Base-by-base conservation (phyloP, 2,888 invertebrate genomes). In the Agonum fuliginosum region DNA sequence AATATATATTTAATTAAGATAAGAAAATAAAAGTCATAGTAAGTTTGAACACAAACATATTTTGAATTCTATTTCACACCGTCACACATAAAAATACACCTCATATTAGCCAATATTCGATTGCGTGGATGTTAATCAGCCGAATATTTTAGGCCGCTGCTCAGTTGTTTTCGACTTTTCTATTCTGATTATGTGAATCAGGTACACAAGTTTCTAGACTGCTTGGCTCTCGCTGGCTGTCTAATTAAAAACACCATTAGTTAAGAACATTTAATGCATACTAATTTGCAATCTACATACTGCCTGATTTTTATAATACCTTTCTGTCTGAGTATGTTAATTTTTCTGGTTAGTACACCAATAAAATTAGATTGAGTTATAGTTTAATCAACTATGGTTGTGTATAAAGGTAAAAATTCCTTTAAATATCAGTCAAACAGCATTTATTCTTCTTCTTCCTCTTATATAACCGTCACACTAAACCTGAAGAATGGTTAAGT, bases 241-340 rank as follows among this genome's bases (percentile, higher is more conserved):
- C 22, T 22, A 4, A 24, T 51, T 51, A n/a, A 24, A 51, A 51
- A 20, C 51, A 20, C 2, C 24, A 48, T 54, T 54, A 24, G 54
- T 54, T 54, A 20, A 24, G 12, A 24, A 54, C 54, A 24, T 22
- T 54, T 20, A 12, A 22, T n/a, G 24, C 20, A 54, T 54, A 22
- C 12, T 12, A 54, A 54, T 54, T 54, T 54, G 24, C 24, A 54
- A 24, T 54, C 54, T 54, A 51, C 51, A 14, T n/a, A n/a, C n/a
- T 43, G n/a, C 12, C 5, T 43, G 43, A 43, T 43, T 43, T 43
- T 43, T 43, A 12, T 14, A 43, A 43, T 43, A 12, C 43, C 43
- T 14, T 43, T 43, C 5, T 14, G 43, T 43, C 43, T 12, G 14
- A 43, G 43, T 14, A 43, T 43, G 43, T 14, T 14, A 43, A 43